Conservation (phyloP, 2,113 vertebrate genomes). For the Centrocercus urophasianus region DNA sequence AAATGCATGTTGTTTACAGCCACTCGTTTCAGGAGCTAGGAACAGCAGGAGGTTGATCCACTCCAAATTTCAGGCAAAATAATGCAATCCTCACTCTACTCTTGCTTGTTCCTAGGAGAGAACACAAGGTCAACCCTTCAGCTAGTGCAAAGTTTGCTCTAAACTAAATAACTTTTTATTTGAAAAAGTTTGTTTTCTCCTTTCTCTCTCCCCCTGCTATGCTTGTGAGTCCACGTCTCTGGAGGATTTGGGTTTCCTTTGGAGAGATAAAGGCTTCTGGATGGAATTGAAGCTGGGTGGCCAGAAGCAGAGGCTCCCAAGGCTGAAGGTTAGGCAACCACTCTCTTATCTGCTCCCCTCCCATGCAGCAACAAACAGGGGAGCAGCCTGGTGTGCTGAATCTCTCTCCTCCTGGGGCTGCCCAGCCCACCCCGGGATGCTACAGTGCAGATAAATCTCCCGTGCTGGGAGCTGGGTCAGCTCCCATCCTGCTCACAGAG, state of each 20-base stretch:
- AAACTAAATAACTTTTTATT: not conserved
- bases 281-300: not conserved
- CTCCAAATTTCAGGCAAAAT: conserved; percentile 48
- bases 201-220: not conserved
- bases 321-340: not conserved
- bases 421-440: not conserved
- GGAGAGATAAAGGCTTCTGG: not conserved
- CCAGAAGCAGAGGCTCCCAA: not conserved
- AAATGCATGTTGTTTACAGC: conserved; percentile 39
- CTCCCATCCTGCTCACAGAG: not conserved
- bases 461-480: not conserved
- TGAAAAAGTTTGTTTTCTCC: not conserved
- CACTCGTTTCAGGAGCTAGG: conserved; percentile 7
- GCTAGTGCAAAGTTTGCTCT: conserved; percentile 16
- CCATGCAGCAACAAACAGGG: not conserved
- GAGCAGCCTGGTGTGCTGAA: not conserved
- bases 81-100: not conserved
- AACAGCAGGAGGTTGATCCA: conserved; percentile 40
- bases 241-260: conserved; percentile 16
- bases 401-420: not conserved
- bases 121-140: conserved; percentile 55
- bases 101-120: conserved; percentile 41
- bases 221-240: fast-evolving
- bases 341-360: not conserved
- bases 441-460: not conserved